Percentiles rank a stretch among this genome's conserved stretches.
phyloP scores from a whole-genome alignment of 2,888 invertebrate species.

The Ennomos fuscantarius region DNA sequence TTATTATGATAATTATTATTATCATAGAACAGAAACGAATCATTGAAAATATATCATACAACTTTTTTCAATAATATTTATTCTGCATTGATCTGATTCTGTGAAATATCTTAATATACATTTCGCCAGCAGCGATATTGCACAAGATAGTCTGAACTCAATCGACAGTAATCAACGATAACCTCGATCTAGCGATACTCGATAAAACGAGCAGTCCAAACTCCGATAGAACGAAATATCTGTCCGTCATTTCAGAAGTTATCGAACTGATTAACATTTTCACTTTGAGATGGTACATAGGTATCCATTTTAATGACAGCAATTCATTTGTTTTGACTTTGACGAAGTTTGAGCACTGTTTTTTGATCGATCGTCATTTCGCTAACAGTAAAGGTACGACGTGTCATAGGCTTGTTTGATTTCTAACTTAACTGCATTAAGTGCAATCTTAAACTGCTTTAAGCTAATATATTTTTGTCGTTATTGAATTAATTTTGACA shows the following conservation, averaged over 20 bases:
- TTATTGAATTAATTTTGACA: too few relatives aligned
- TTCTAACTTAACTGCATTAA: not conserved
- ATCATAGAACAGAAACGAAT: too few relatives aligned
- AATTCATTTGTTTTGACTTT: slow-evolving; percentile 29
- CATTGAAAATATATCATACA: too few relatives aligned
- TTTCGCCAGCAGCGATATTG: slow-evolving; percentile 25
- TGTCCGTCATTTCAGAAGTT: slow-evolving; percentile 33
- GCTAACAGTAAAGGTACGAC: slow-evolving; percentile 17
- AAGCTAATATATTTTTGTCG: too few relatives aligned
- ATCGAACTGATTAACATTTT: slow-evolving; percentile 28
- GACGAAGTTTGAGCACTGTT: slow-evolving; percentile 24
- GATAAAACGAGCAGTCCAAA: slow-evolving; percentile 30
- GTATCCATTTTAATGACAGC: slow-evolving; percentile 32
- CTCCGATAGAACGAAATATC: slow-evolving; percentile 19
- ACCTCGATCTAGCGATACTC: slow-evolving; percentile 28
- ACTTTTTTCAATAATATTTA: not conserved
- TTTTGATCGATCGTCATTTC: slow-evolving; percentile 20
- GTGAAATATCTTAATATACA: slow-evolving; percentile 22
- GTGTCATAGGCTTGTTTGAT: slow-evolving; percentile 6
- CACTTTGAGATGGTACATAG: slow-evolving; percentile 14
- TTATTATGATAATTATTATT: too few relatives aligned
- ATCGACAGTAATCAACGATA: slow-evolving; percentile 36
- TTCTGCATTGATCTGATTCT: slow-evolving; percentile 5
- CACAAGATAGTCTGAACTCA: slow-evolving; percentile 25
- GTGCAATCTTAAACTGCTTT: not conserved